These are phyloP conservation scores for Mellilla xanthometata DNA, from an alignment of 2,888 invertebrate genomes.

Conservation along the genomic window DNA sequence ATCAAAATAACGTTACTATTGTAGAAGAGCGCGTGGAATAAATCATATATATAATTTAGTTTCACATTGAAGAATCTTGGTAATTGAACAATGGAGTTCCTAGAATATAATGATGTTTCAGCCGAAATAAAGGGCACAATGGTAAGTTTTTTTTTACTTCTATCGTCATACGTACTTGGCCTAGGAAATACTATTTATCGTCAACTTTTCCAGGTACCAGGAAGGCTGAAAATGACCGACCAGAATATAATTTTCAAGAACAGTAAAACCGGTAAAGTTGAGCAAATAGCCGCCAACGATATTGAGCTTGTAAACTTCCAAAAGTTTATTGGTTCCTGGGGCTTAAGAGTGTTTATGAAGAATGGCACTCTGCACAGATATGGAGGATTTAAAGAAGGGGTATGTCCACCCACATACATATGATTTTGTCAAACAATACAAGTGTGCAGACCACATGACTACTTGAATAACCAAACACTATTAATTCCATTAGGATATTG, in stretches of 20 bases:
- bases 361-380: slow-evolving; percentile 95
- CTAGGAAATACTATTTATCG: too few species aligned
- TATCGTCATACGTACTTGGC: not conserved
- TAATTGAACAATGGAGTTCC: slow-evolving; percentile 85
- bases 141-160: slow-evolving; percentile 82
- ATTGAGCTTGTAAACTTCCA: slow-evolving; percentile 96
- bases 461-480: too few species aligned
- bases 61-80: too few species aligned
- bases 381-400: slow-evolving; percentile 95
- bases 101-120: slow-evolving; percentile 93
- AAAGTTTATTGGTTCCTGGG: slow-evolving; percentile 95
- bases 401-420: slow-evolving; percentile 55
- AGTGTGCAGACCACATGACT: too few species aligned
- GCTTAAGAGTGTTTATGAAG: slow-evolving; percentile 93
- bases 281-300: slow-evolving; percentile 92
- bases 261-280: slow-evolving; percentile 97
- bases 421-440: too few species aligned
- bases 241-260: slow-evolving; percentile 96
- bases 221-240: slow-evolving; percentile 95
- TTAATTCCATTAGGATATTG: too few species aligned
- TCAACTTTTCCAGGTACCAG: slow-evolving; percentile 87
- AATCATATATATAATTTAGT: too few species aligned
- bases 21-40: too few species aligned
- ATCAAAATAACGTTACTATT: too few species aligned
- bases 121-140: slow-evolving; percentile 93